Evolutionary conservation across 2,113 vertebrate genomes (phyloP), one percentile per base, ranked within the genome.

Genomic region (Raphicerus campestris): DNA sequence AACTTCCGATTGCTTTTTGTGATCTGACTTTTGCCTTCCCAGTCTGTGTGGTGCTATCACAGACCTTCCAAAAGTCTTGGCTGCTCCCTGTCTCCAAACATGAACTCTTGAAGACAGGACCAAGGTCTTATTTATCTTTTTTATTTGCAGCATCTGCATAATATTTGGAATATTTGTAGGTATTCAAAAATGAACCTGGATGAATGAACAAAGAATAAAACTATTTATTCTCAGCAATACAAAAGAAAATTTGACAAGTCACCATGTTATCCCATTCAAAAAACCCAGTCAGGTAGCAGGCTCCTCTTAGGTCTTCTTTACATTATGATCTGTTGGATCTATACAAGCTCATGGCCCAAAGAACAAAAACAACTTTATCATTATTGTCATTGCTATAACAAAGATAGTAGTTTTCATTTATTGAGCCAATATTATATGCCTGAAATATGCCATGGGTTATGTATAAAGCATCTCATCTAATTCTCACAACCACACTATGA

Each of bases 171-270:
- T 58, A 75, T 49, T 19, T 24, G 17, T 35, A 83, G 75, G 35
- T 70, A 70, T 78, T 88, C 1, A 51, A 55, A 84, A 81, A 81
- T 93, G 32, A 92, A 86, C 95, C 89, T 91, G 10, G 47, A 16
- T 93, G 55, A 55, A 56, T 81, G 20, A 92, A 63, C 49, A 91
- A 80, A 61, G 8, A 81, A 17, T 83, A 86, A 93, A 81, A 39
- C n/a, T 75, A 28, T 91, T 93, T 84, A 28, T 88, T 91, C 42
- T 88, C 55, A 77, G 70, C 47, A 1, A 85, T 55, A 60, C 60
- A 66, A 66, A 92, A 94, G 60, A 93, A 73, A 93, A 87, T 49
- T 87, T 85, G 58, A 49, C 22, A 85, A 91, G 45, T 87, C 81
- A 70, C 10, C 2, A 3, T 78, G 28, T 89, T 90, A 61, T 11